phyloP scores from a whole-genome alignment of 2,113 vertebrate species.

The Aix galericulata region DNA sequence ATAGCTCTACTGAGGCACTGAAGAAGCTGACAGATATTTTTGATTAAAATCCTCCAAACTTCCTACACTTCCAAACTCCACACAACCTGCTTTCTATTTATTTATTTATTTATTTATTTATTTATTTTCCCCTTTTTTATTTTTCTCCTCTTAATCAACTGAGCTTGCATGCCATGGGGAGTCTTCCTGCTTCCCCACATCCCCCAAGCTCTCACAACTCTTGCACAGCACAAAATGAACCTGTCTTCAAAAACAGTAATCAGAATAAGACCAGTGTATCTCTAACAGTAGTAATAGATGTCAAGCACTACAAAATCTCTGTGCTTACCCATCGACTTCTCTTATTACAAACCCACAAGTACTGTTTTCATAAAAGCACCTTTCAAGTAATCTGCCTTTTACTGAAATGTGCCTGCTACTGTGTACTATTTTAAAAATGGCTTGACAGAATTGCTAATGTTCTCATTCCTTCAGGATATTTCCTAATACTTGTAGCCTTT shows the following conservation, averaged over 20 bases:
- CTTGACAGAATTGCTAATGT: slow-evolving; percentile 85
- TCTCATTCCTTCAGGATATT: slow-evolving; percentile 86
- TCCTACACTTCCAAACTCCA: not conserved
- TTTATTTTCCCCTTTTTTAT: not conserved
- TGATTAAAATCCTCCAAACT: not conserved
- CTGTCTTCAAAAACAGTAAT: slow-evolving; percentile 34
- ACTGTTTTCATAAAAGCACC: slow-evolving; percentile 72
- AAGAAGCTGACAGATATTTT: not conserved
- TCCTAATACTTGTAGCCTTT: slow-evolving; percentile 89
- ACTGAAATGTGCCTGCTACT: slow-evolving; percentile 76
- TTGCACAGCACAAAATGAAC: not conserved
- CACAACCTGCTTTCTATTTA: too few species aligned
- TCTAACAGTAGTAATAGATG: not conserved
- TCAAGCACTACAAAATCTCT: not conserved
- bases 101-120: not conserved
- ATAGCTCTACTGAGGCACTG: not conserved
- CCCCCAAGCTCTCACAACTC: not conserved
- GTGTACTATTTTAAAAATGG: slow-evolving; percentile 81
- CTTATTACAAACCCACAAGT: slow-evolving; percentile 51
- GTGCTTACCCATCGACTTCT: not conserved
- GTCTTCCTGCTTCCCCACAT: not conserved
- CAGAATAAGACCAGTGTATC: not conserved
- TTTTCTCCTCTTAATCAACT: not conserved
- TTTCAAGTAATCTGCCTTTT: slow-evolving; percentile 71
- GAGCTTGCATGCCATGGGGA: not conserved